A percentile compares a stretch with the other conserved stretches of the same genome.
Conservation (phyloP, 2,113 vertebrate genomes). For the Maccullochella peelii region DNA sequence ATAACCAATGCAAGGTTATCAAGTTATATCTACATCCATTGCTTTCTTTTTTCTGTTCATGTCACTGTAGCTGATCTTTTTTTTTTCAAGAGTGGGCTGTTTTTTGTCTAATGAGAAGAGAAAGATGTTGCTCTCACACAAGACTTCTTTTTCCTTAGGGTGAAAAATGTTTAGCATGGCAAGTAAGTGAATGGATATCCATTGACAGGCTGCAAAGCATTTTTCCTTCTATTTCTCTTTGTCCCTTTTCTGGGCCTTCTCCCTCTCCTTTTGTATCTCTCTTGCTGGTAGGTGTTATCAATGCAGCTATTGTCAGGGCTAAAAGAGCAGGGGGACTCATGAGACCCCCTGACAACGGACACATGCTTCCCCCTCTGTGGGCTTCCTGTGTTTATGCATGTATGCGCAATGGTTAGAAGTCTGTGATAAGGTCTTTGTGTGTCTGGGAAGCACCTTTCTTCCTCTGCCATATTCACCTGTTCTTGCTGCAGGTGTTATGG, state of each 20-base stretch:
- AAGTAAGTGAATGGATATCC: conserved; percentile 33
- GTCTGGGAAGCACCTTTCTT: conserved; percentile 59
- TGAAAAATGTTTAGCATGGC: conserved; percentile 31
- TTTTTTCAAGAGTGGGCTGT: neutral
- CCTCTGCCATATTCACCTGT: conserved; percentile 43
- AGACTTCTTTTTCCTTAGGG: conserved; percentile 17
- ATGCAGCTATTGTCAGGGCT: conserved; percentile 72
- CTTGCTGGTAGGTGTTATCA: conserved; percentile 71
- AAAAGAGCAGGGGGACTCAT: conserved; percentile 70
- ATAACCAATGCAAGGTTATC: conserved; percentile 32
- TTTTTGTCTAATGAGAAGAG: conserved; percentile 6
- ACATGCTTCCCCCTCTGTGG: conserved; percentile 63
- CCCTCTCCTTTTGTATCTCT: conserved; percentile 53
- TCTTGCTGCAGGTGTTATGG: conserved; percentile 64
- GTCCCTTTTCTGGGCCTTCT: conserved; percentile 45
- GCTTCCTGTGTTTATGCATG: conserved; percentile 50
- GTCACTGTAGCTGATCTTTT: neutral
- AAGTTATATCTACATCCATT: neutral
- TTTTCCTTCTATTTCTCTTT: conserved; percentile 48
- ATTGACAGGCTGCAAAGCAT: conserved; percentile 20
- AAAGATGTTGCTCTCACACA: conserved; percentile 1
- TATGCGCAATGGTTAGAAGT: conserved; percentile 36
- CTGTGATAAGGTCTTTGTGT: conserved; percentile 50
- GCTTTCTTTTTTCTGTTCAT: neutral
- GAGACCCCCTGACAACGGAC: conserved; percentile 72